Evolutionary conservation across 2,888 invertebrate genomes (phyloP).

Genomic region (Ormyrus nitidulus): DNA sequence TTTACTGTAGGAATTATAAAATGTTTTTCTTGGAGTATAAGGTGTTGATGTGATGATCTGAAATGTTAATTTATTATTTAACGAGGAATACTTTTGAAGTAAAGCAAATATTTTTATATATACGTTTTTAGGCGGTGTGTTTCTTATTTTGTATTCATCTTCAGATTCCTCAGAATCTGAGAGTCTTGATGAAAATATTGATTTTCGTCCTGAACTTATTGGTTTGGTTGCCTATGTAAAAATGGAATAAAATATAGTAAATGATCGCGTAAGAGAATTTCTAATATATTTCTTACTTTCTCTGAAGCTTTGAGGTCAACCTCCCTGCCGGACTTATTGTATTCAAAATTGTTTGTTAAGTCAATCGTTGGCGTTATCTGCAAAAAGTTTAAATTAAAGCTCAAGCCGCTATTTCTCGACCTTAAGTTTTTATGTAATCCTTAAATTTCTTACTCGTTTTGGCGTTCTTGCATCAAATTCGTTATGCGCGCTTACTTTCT

Average conservation of each 20-base stretch:
- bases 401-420: too few species aligned
- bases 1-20: not conserved
- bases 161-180: conserved; percentile 29
- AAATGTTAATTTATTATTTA: not conserved
- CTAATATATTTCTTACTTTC: conserved; percentile 4
- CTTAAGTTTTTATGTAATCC: too few species aligned
- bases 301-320: not conserved
- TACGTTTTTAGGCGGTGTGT: not conserved
- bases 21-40: not conserved
- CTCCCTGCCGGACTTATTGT: not conserved
- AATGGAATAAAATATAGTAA: not conserved
- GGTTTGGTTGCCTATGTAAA: not conserved
- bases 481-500: too few species aligned
- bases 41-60: not conserved
- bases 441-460: not conserved
- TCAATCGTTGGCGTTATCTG: conserved; percentile 3
- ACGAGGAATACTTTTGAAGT: not conserved
- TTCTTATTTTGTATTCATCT: conserved; percentile 26
- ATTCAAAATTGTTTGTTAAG: not conserved
- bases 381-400: not conserved
- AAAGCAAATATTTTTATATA: not conserved
- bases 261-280: not conserved
- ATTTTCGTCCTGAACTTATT: not conserved
- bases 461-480: not conserved
- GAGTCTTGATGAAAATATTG: conserved; percentile 1